Evolutionary conservation across 2,113 vertebrate genomes (phyloP).

Genomic region (Dipodomys spectabilis): DNA sequence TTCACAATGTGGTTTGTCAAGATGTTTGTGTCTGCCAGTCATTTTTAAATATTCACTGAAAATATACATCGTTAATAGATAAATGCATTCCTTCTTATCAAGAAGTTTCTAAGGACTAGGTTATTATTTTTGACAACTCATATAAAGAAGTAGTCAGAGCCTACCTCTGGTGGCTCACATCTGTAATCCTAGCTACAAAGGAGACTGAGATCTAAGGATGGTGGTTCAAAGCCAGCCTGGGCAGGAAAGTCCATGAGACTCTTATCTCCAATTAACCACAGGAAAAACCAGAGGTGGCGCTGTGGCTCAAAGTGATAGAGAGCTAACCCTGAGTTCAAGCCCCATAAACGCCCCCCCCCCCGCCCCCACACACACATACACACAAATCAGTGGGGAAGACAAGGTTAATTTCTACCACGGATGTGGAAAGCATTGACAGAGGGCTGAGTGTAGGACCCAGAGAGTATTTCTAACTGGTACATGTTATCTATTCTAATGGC

Average conservation of each 20-base stretch:
- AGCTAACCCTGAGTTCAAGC: too few species aligned
- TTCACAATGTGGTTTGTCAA: neutral
- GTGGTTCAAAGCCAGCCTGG: too few species aligned
- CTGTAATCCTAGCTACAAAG: too few species aligned
- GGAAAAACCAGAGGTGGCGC: too few species aligned
- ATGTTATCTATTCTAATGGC: neutral
- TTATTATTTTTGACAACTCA: slow-evolving; percentile 13
- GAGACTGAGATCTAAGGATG: too few species aligned
- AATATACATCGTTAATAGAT: slow-evolving; percentile 18
- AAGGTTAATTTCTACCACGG: neutral
- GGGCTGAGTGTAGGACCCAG: neutral
- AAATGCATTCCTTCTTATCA: neutral
- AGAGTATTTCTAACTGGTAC: neutral
- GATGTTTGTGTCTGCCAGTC: neutral
- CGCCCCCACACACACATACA: too few species aligned
- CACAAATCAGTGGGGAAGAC: neutral
- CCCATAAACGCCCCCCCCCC: too few species aligned
- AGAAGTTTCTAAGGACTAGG: slow-evolving; percentile 27
- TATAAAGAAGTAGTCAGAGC: too few species aligned
- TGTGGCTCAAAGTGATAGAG: too few species aligned
- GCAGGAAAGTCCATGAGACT: too few species aligned
- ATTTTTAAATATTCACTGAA: neutral
- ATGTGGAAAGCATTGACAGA: neutral
- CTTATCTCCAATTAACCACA: too few species aligned
- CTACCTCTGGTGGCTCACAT: too few species aligned